Evolutionary conservation across 2,113 vertebrate genomes (phyloP), one percentile per base, ranked within the genome.

Genomic region (Callopanchax toddi): DNA sequence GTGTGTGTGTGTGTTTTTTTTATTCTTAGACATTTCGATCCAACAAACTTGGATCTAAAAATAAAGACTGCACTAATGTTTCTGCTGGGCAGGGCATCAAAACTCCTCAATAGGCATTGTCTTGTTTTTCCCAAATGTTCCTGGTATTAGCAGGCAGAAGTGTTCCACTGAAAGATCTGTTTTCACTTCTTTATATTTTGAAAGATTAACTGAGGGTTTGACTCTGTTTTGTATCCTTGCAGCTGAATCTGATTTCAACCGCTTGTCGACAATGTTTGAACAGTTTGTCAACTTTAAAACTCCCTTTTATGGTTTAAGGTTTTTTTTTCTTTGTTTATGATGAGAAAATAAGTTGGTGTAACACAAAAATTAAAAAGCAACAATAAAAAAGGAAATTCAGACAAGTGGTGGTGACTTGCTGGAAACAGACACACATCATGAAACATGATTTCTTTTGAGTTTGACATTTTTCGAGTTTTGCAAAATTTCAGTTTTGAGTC

Each of bases 51-150:
- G 53, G 29, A 57, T 57, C 79, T 74, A 78, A 74, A 85, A 86
- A 82, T 83, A 85, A 77, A 78, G 64, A 51, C 7, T n/a, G 52
- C 43, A 64, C 81, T 86, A 57, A 71, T 76, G 45, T 66, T 18
- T 17, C n/a, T 50, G 48, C 63, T 36, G 67, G 74, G 74, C 56
- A 53, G 64, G 64, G 73, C 67, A 17, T 69, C 51, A 21, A 51
- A 54, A 68, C 26, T 16, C 55, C 56, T 60, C 55, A 83, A 56
- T 62, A 45, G 61, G 46, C 51, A 81, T 86, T 81, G 78, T 81
- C 29, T 66, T 8, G 29, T 36, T 2, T 76, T 69, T 83, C 75
- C 66, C 26, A 25, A 23, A 45, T 9, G 22, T 5, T 67, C 76
- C 67, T 67, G 65, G 78, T 80, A 48, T 69, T 68, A 71, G 36